Evolutionary conservation across 2,797 vertebrate species (phyloP).

Genomic region (Acropternis orthonyx): DNA sequence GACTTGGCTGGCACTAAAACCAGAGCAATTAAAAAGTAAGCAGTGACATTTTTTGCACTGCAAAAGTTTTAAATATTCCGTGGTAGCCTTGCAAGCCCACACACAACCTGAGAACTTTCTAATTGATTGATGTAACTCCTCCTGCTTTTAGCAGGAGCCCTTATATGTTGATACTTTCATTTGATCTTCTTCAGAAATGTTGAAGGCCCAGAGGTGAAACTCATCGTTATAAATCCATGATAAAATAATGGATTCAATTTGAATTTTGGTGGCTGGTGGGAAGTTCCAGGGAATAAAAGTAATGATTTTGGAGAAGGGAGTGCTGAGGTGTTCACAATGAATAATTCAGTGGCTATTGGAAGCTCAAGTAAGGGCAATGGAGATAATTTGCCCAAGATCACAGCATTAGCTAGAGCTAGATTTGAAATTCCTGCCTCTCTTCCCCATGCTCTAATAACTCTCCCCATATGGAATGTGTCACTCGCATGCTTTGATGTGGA

Average conservation of each 20-base stretch:
- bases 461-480: neutral
- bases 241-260: neutral
- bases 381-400: neutral
- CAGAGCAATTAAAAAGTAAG: neutral
- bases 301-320: neutral
- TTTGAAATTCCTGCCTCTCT: neutral
- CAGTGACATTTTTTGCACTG: neutral
- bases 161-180: neutral
- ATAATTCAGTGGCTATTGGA: neutral
- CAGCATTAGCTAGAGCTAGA: neutral
- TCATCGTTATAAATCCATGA: neutral
- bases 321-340: neutral
- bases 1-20: neutral
- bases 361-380: neutral
- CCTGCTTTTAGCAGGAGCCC: neutral
- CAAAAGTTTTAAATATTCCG: neutral
- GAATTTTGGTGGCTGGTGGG: neutral
- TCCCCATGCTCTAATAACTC: neutral
- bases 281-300: neutral
- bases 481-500: neutral
- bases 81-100: neutral
- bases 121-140: neutral
- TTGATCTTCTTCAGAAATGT: neutral
- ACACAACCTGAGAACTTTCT: neutral
- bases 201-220: neutral